Base-by-base conservation (phyloP, 2,113 vertebrate species). In the Gallinago media region DNA sequence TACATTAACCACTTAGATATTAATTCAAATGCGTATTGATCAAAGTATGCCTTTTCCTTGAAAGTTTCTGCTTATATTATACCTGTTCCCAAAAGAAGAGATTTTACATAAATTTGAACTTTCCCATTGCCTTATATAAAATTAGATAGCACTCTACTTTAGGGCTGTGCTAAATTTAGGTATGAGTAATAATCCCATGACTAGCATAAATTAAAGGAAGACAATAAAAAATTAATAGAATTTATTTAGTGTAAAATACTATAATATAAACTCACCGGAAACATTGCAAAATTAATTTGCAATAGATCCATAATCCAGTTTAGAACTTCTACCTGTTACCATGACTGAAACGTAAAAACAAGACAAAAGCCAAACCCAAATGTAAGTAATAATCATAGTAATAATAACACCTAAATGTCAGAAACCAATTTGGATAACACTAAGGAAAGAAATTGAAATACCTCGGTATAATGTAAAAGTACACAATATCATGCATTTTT, bases 331-430 rank as follows among this genome's bases (percentile, higher is more conserved):
- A 15, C 2, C 9, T 34, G 23, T 73, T 83, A 14, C 36, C 19
- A 21, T 42, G 25, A 49, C 7, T 47, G 38, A 82, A 80, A 58
- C 0, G 2, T 34, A 47, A 72, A 73, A 85, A 31, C 3, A 40
- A 79, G 61, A 31, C 5, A 29, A 72, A 88, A 77, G 7, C 9
- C 32, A 77, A 81, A 54, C 5, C 6, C 11, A 29, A 76, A 73
- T 3, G 0, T 3, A 0, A 2, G 23, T 82, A 61, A 72, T 44
- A 62, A 58, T 19, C 11, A 36, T 12, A 65, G 8, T 42, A 70
- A 22, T 32, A 79, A 50, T n/a, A 81, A 56, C 26, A 75, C 7
- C 8, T 6, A 74, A 55, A 54, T 59, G 3, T 52, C 40, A 63
- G 23, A 50, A 75, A 78, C 1, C 11, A 67, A 32, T 40, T 56